Base-by-base conservation (phyloP, 2,888 invertebrate genomes). In the Coleophora deauratella region DNA sequence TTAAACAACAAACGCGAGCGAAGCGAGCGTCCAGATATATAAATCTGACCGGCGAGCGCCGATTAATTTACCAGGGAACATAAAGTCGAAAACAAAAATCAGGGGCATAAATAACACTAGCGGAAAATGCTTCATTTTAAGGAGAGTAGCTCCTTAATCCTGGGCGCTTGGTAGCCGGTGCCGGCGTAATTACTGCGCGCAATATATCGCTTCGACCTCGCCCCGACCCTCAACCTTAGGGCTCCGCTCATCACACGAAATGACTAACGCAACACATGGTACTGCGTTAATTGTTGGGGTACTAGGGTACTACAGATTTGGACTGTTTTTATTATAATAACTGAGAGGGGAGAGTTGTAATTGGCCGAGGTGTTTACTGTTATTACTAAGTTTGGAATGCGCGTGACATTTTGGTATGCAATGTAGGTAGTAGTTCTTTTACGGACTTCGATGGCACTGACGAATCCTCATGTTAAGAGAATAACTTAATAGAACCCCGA, bases 251-350 rank as follows among this genome's bases (percentile, higher is more conserved):
- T 79, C 81, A 74, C 63, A 59, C 58, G 67, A 50, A 55, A 57
- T 58, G 58, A 63, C 54, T 57, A 54, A 71, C 72, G 79, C 72
- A 73, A 79, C 82, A 82, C 80, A 82, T 82, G 82, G 68, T 69
- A 57, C 71, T 62, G 63, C 66, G 72, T 74, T 82, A 82, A 81
- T 81, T 79, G 77, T 70, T 32, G 35, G 41, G 44, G 41, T 31
- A 31, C 33, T 60, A 63, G 67, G 70, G 66, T 59, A 59, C 63
- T 39, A 55, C 55, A 57, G 65, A 69, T 71, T 72, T 57, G 42
- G 50, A 60, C 58, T 72, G 77, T 75, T 79, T 77, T 77, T 75
- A 77, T 75, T 73, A 62, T 62, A 59, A 56, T 62, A 59, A 67
- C 62, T 64, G 54, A 46, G 49, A 56, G 66, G 71, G 67, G 57